Evolutionary conservation across 2,888 invertebrate species (phyloP).

Genomic region (Athetis lepigone): DNA sequence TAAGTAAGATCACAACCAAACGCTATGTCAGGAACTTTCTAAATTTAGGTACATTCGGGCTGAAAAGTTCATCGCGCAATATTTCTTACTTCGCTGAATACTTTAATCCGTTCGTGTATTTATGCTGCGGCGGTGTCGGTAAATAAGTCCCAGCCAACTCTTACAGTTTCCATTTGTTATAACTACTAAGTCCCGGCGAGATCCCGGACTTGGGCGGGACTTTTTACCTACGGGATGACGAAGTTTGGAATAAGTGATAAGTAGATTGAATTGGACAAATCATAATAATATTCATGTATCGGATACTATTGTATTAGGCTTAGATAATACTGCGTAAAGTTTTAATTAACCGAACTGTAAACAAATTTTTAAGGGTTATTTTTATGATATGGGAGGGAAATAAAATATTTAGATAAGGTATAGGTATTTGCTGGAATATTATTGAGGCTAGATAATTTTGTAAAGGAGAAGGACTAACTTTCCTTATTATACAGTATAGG

Average conservation of each 20-base stretch:
- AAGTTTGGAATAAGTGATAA: slow-evolving; percentile 67
- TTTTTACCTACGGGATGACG: slow-evolving; percentile 60
- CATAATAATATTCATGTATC: slow-evolving; percentile 35
- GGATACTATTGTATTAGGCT: slow-evolving; percentile 19
- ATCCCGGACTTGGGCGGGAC: slow-evolving; percentile 68
- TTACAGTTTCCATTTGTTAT: slow-evolving; percentile 83
- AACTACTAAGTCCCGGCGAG: slow-evolving; percentile 78
- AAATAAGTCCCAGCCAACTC: slow-evolving; percentile 81
- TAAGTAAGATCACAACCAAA: slow-evolving; percentile 1
- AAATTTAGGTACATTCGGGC: slow-evolving; percentile 58
- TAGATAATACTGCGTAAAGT: slow-evolving; percentile 9
- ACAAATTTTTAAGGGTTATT: neutral
- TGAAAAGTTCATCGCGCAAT: slow-evolving; percentile 72
- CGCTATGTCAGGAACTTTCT: slow-evolving; percentile 1
- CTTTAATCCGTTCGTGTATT: slow-evolving; percentile 82
- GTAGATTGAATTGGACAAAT: slow-evolving; percentile 55
- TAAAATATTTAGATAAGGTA: neutral
- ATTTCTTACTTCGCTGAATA: slow-evolving; percentile 79
- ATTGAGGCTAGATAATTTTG: neutral
- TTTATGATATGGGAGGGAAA: neutral
- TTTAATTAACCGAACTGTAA: slow-evolving; percentile 22
- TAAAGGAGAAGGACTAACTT: neutral
- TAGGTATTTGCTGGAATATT: too few relatives aligned
- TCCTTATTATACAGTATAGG: slow-evolving; percentile 3
- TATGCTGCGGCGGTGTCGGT: slow-evolving; percentile 77